Conservation (phyloP, 2,113 vertebrate genomes). For the Cnemophilus loriae region DNA sequence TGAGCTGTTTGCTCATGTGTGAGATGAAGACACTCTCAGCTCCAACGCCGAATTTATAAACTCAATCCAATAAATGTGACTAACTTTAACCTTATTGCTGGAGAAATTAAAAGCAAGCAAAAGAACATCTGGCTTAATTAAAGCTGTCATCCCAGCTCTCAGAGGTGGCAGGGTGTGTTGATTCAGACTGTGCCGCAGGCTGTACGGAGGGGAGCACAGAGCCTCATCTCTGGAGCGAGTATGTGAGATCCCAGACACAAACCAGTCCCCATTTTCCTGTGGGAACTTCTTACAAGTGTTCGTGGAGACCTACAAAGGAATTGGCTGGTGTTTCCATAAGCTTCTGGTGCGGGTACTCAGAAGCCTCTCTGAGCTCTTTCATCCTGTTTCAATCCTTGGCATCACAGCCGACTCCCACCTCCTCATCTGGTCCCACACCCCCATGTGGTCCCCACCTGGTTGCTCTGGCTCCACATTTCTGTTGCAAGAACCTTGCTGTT, state of each 20-base stretch:
- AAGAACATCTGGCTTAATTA: conserved; percentile 55
- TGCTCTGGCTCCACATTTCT: background rate
- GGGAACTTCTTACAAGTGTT: background rate
- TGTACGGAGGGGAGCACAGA: background rate
- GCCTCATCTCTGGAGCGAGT: background rate
- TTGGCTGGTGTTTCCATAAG: background rate
- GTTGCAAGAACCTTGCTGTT: background rate
- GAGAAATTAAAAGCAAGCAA: conserved; percentile 68
- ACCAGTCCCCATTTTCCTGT: background rate
- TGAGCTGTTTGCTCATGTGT: conserved; percentile 59
- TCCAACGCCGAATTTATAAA: background rate
- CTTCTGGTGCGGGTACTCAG: background rate
- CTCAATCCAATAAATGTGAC: conserved; percentile 55
- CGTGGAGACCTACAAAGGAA: background rate
- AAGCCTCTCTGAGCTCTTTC: background rate
- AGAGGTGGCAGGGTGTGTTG: background rate
- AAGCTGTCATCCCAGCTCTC: background rate
- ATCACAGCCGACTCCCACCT: background rate
- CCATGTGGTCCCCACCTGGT: background rate
- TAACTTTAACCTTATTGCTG: conserved; percentile 49
- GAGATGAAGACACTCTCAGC: background rate
- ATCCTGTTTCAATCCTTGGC: fast-evolving
- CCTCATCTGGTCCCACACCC: background rate
- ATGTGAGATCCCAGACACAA: background rate
- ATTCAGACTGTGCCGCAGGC: background rate